Evolutionary conservation across 2,797 vertebrate species (phyloP), one percentile per base, ranked within the genome.

Genomic region (Crocidura indochinensis): DNA sequence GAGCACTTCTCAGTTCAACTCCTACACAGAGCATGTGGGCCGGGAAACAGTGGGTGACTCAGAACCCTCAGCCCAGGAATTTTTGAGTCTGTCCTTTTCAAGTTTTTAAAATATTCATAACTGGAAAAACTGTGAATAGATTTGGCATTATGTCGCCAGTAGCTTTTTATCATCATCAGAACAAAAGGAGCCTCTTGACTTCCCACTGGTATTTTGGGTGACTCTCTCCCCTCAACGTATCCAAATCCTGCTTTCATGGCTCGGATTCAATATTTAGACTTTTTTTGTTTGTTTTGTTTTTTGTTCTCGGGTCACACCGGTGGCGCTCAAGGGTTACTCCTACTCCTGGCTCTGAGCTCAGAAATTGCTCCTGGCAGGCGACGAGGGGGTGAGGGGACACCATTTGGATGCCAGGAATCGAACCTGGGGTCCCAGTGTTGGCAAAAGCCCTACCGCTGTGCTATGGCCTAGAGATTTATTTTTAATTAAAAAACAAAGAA

Each of bases 101-200:
- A 92, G 44, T 90, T 95, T 95, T 92, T 87, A 91, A 91, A 91
- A 96, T 94, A 91, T 95, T 94, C 94, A 94, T 64, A 83, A 78
- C 44, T 80, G 90, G 86, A 96, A 96, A 95, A 96, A 95, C 85
- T 93, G 82, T 94, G 85, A 88, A 74, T 14, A 88, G 90, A 86
- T 79, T 46, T 92, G 84, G 82, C 85, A 86, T 83, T 89, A 53
- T 20, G 64, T 38, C 71, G 87, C 56, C 44, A 51, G 24, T n/a
- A 78, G 93, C 68, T 87, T 94, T 94, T 93, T 46, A 92, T 62
- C 67, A 76, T 92, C 80, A 90, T 75, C 62, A 88, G 81, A 88
- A 88, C 86, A 93, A 87, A 68, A 68, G 65, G 19, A 88, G 82
- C 69, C 69, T 87, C 44, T 81, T 84, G 86, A 60, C 89, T 83